Evolutionary conservation across 1,140 invertebrate species (phyloP).

Genomic region (Drosophila athabasca): DNA sequence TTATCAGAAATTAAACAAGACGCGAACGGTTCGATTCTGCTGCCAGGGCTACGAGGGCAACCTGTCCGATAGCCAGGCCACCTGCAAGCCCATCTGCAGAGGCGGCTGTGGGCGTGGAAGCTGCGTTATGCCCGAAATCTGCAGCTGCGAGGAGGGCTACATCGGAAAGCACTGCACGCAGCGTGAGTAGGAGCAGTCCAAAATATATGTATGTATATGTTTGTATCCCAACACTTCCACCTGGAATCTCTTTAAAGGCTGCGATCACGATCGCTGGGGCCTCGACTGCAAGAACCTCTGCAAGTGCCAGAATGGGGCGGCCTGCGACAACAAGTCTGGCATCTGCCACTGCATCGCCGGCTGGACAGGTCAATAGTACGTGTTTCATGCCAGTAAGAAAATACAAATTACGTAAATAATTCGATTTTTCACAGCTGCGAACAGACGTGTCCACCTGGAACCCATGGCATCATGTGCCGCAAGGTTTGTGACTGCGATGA

Average conservation of each 20-base stretch:
- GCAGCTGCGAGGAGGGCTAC: slow-evolving; percentile 79
- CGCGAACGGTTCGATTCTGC: slow-evolving; percentile 78
- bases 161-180: slow-evolving; percentile 79
- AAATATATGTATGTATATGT: background rate
- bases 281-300: slow-evolving; percentile 74
- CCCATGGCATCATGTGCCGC: slow-evolving; percentile 78
- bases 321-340: slow-evolving; percentile 77
- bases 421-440: slow-evolving; percentile 70
- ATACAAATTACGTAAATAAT: background rate
- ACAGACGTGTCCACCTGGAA: slow-evolving; percentile 71
- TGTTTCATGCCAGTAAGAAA: background rate
- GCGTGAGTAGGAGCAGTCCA: slow-evolving; percentile 50
- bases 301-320: slow-evolving; percentile 71
- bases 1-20: slow-evolving; percentile 69
- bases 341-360: slow-evolving; percentile 75
- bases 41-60: slow-evolving; percentile 81
- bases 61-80: slow-evolving; percentile 73
- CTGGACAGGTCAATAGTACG: slow-evolving; percentile 77
- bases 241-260: slow-evolving; percentile 43
- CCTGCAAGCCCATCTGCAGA: slow-evolving; percentile 76
- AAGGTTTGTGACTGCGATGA: slow-evolving; percentile 73
- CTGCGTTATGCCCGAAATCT: slow-evolving; percentile 73
- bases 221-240: too few relatives aligned
- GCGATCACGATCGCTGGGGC: slow-evolving; percentile 81
- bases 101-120: slow-evolving; percentile 81